Conservation (phyloP, 2,797 vertebrate species). For the Schizothorax lantsangensis region DNA sequence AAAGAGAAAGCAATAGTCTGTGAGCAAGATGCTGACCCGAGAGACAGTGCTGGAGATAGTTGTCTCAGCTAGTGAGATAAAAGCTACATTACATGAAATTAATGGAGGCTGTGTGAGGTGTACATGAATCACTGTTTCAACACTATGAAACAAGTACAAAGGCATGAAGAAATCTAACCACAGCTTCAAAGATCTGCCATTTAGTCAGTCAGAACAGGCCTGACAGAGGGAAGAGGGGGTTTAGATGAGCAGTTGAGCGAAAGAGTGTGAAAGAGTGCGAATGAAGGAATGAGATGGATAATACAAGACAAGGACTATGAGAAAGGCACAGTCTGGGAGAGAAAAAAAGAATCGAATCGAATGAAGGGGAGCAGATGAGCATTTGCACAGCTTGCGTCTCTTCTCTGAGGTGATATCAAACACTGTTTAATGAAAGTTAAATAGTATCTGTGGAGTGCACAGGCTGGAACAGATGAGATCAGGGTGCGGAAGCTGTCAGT, state of each 20-base stretch:
- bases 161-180: constrained; percentile 91
- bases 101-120: constrained; percentile 92
- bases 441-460: constrained; percentile 90
- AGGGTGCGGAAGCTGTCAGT: constrained; percentile 87
- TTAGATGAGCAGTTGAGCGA: constrained; percentile 24
- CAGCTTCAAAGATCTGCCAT: constrained; percentile 93
- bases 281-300: constrained; percentile 13
- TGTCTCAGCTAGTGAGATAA: constrained; percentile 91
- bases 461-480: constrained; percentile 92
- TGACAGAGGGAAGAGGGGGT: constrained; percentile 82
- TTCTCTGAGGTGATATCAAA: constrained; percentile 87
- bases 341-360: constrained; percentile 66
- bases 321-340: constrained; percentile 65
- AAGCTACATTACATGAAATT: constrained; percentile 98
- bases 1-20: constrained; percentile 64
- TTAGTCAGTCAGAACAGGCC: constrained; percentile 87
- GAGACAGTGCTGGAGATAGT: constrained; percentile 81
- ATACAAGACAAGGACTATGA: constrained; percentile 18
- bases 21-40: constrained; percentile 70
- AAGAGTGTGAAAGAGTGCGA: constrained; percentile 20
- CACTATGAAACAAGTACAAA: constrained; percentile 88
- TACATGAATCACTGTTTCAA: constrained; percentile 97
- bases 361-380: constrained; percentile 87
- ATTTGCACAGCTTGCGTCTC: constrained; percentile 86
- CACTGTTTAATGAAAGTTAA: constrained; percentile 94